Base-by-base conservation (phyloP, 2,888 invertebrate genomes). In the Hirudinaria manillensis region DNA sequence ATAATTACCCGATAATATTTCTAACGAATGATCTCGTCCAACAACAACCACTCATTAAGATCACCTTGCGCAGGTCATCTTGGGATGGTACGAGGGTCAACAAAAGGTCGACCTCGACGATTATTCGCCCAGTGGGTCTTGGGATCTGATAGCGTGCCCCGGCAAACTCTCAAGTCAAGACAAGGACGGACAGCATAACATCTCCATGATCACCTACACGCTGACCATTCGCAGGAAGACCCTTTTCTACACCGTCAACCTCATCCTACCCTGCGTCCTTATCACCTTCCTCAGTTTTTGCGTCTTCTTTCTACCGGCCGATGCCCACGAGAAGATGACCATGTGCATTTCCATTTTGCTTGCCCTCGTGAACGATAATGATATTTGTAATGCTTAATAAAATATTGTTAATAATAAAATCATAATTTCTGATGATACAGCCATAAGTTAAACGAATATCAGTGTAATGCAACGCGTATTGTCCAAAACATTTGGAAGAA, bases 241-340 rank as follows among this genome's bases (percentile, higher is more conserved):
- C 3, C 88, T 99, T 76, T 99, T 99, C 89, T 99, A 99, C 87
- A 99, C 99, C 7, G 96, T 99, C 81, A 99, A 99, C 87, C 91
- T 99, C 86, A 98, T 99, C 84, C 90, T 99, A 81, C 99, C 99
- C 55, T 98, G 98, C 55, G 97, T 99, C 78, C 89, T 99, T 29
- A 77, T 77, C 55, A 77, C 77, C 72, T 77, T 77, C 34, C 75
- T 99, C 81, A 72, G 73, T 61, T 95, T 98, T 67, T 89, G 98
- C 81, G 97, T 98, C 77, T 99, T 99, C 87, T 98, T 98, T 85
- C 88, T 99, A 83, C 99, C 99, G 29, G 96, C 98, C 34, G 99
- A 99, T 88, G 97, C 97, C 75, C 97, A 87, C 36, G 74, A 77
- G 45, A 77, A 77, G 45, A 77, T 77, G 77, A 77, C 88, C 4